Percentiles rank a stretch among this genome's conserved stretches.
Conservation (phyloP, 2,888 invertebrate genomes). For the Trissolcus japonicus region DNA sequence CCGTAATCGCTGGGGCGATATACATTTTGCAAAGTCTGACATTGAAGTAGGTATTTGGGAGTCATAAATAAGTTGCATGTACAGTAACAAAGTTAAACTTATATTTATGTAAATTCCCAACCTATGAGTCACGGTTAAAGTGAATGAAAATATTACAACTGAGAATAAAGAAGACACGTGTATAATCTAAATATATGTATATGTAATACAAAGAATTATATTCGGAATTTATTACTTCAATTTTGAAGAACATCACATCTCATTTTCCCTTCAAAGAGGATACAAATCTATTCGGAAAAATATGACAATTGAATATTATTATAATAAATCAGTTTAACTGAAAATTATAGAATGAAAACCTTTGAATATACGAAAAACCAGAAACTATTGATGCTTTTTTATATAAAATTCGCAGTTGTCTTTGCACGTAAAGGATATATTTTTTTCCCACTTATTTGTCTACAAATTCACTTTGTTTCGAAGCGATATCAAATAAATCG, state of each 20-base stretch:
- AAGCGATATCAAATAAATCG: conserved; percentile 46
- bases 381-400: too few relatives aligned
- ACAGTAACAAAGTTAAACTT: conserved; percentile 41
- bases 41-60: conserved; percentile 47
- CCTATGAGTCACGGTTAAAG: conserved; percentile 45
- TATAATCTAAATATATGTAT: conserved; percentile 32
- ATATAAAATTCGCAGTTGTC: conserved; percentile 10
- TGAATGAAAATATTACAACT: conserved; percentile 49
- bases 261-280: background rate
- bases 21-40: conserved; percentile 28
- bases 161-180: conserved; percentile 40
- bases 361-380: background rate
- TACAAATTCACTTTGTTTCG: conserved; percentile 43
- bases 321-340: conserved; percentile 5
- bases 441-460: conserved; percentile 30
- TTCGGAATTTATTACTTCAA: conserved; percentile 7
- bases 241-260: background rate
- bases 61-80: conserved; percentile 43
- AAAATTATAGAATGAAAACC: background rate
- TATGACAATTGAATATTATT: background rate
- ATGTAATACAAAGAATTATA: conserved; percentile 30
- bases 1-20: conserved; percentile 16
- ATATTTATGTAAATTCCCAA: conserved; percentile 47
- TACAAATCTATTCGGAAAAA: background rate
- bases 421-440: conserved; percentile 28